Base-by-base conservation (phyloP, 2,797 vertebrate species). In the Iguana delicatissima region DNA sequence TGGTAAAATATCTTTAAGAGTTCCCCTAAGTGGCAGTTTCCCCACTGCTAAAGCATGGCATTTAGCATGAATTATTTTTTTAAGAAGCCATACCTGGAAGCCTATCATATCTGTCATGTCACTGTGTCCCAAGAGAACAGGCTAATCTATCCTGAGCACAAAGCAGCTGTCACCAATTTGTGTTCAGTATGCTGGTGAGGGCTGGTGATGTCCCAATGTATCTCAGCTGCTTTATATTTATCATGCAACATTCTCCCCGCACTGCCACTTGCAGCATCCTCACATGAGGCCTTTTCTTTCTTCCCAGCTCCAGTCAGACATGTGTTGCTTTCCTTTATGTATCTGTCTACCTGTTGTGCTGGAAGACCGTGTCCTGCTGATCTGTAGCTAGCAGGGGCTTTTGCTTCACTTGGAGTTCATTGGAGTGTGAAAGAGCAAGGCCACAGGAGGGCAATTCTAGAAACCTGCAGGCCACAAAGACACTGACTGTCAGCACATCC, bases 341-440 rank as follows among this genome's bases (percentile, higher is more conserved):
- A 90, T 94, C 52, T 16, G 13, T 72, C 3, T 83, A 10, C 92
- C 76, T 92, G 86, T 94, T 95, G 90, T 55, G 55, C 0, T 20
- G 55, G 62, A 81, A 89, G 86, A 84, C 59, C 86, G 14, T 62
- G 84, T 77, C 86, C 90, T 92, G 89, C 82, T 91, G 89, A 80
- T 88, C 50, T 90, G 74, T 86, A 85, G 90, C 92, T 95, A 91
- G 85, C 16, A 0, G 29, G 32, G 72, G 8, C 72, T 91, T 90
- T 94, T 93, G 85, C 85, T 95, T 93, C 92, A 87, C 52, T 1
- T 91, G 86, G 88, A 87, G 74, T 38, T 80, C 80, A 38, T 55
- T 84, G 88, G 85, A 92, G 89, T 86, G 46, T 94, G 91, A 95
- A 86, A 89, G 57, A 90, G 59, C 57, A 57, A 90, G 93, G 87